Percentiles rank a stretch among this genome's conserved stretches.
Conservation (phyloP, 2,888 invertebrate genomes). For the Melanostoma scalare region DNA sequence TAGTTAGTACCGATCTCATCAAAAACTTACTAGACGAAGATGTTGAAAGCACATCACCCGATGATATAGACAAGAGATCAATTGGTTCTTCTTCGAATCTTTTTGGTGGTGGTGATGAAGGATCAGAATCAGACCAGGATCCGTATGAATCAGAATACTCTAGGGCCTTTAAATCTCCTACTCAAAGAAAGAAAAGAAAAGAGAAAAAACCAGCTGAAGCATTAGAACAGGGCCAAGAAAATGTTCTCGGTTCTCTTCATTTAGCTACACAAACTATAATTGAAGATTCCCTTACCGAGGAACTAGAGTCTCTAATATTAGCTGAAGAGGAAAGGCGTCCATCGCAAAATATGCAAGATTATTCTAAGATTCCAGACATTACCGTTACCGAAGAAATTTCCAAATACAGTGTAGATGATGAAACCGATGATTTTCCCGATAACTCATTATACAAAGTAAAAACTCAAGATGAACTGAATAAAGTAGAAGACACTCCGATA, state of each 20-base stretch:
- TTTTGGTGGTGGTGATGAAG: conserved; percentile 79
- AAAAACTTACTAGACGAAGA: conserved; percentile 78
- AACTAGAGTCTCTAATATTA: conserved; percentile 76
- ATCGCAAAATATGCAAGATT: conserved; percentile 81
- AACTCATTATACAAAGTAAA: conserved; percentile 79
- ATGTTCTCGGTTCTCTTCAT: conserved; percentile 80
- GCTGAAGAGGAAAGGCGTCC: conserved; percentile 78
- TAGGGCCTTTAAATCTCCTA: conserved; percentile 81
- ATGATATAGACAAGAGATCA: conserved; percentile 5
- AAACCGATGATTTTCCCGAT: conserved; percentile 80
- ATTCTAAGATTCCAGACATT: conserved; percentile 81
- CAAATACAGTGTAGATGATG: conserved; percentile 76
- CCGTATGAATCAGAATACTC: conserved; percentile 83
- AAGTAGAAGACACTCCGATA: conserved; percentile 78
- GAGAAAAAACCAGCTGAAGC: conserved; percentile 79
- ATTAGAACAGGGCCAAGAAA: conserved; percentile 79
- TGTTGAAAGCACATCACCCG: conserved; percentile 24
- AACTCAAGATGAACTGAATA: conserved; percentile 80
- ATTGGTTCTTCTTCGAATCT: conserved; percentile 63
- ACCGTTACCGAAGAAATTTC: conserved; percentile 81
- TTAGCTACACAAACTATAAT: conserved; percentile 81
- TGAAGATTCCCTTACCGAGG: conserved; percentile 80
- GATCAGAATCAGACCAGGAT: conserved; percentile 82
- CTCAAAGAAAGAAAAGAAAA: conserved; percentile 79
- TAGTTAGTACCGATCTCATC: conserved; percentile 76